Evolutionary conservation across 2,113 vertebrate genomes (phyloP), one percentile per base, ranked within the genome.

Genomic region (Nerophis ophidion): DNA sequence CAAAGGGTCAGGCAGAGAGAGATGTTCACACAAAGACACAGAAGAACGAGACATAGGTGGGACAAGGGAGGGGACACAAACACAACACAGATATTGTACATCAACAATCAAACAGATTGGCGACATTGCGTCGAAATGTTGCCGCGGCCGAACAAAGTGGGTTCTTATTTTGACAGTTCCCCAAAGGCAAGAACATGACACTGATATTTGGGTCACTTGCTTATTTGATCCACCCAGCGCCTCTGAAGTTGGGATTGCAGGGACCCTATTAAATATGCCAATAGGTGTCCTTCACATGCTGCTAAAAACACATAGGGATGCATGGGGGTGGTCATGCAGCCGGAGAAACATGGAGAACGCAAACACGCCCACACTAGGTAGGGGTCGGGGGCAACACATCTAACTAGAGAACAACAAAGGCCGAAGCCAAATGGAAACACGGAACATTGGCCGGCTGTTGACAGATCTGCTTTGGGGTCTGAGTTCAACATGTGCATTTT

Each of bases 1-100:
- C 76, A 80, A 86, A 84, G 76, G 65, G 87, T 86, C 83, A 88
- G 81, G 83, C 86, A 89, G 80, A 88, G 75, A 85, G 52, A 77
- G 65, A 63, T 62, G 71, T 76, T 84, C 67, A 79, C 74, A 81
- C 83, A 84, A 61, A 81, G 76, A 80, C 76, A 84, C 78, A 79
- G 75, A 71, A 36, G 70, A 84, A 80, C 80, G 81, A 83, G 84
- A 84, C 77, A 59, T 19, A 69, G 76, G 61, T 3, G 51, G 17
- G 50, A 19, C 4, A 9, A 65, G 52, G 17, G 38, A 54, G 57
- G 36, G 60, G 7, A 55, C 72, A 84, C 70, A 15, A 75, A 78
- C 74, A 88, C 63, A 60, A 86, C 80, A 82, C 53, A 66, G 72
- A 71, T 72, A 77, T 74, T 42, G 15, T 62, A 81, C 68, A 77